Percentiles rank a stretch among this genome's conserved stretches.
These are phyloP conservation scores for Mustela lutreola DNA, from an alignment of 2,113 vertebrate species.

Conservation along the genomic window DNA sequence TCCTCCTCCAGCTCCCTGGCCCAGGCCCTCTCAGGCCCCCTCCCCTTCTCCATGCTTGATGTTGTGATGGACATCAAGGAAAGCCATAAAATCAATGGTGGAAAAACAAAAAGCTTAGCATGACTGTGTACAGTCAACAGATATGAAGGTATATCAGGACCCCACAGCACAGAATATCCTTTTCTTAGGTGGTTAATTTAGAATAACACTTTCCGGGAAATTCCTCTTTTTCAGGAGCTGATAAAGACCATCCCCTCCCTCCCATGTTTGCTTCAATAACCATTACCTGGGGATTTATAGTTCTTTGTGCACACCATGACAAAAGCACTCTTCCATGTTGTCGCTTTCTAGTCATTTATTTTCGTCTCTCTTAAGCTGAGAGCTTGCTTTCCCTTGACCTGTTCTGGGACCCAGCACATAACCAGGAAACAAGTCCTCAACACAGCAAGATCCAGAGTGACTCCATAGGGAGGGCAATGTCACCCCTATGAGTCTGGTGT, in stretches of 20 bases:
- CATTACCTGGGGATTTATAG: neutral
- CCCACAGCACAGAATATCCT: neutral
- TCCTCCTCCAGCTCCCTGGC: neutral
- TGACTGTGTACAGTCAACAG: neutral
- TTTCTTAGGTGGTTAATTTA: neutral
- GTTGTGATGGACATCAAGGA: neutral
- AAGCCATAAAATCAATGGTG: neutral
- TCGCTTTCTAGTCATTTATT: neutral
- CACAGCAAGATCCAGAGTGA: neutral
- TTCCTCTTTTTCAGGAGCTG: neutral
- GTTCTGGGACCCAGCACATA: neutral
- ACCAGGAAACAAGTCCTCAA: neutral
- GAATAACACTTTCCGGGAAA: neutral
- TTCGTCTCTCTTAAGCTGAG: neutral
- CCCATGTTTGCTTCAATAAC: neutral
- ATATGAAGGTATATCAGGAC: neutral
- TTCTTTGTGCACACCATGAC: neutral
- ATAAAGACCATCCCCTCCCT: neutral
- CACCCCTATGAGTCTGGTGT: neutral
- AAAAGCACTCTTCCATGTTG: neutral
- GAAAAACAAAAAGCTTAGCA: neutral
- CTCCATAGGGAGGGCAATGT: neutral
- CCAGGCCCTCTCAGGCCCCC: neutral
- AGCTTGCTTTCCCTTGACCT: neutral
- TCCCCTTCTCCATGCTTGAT: neutral